phyloP scores from a whole-genome alignment of 2,113 vertebrate species.

The Hucho hucho region DNA sequence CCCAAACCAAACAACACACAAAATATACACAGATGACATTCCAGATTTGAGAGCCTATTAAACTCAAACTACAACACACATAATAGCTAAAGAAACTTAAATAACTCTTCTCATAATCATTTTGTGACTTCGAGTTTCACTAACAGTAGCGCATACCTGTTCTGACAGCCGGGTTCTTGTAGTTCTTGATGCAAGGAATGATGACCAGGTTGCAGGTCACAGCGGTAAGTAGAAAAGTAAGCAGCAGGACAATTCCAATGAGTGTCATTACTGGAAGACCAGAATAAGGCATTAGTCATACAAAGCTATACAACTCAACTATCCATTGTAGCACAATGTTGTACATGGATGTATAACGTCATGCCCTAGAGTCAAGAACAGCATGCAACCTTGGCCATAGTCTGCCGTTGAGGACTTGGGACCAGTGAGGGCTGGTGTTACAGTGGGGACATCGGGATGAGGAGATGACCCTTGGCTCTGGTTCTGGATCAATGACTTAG shows the following conservation, averaged over 20 bases:
- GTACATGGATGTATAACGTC: neutral
- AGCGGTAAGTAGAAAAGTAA: slow-evolving; percentile 33
- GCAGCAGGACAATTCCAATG: slow-evolving; percentile 38
- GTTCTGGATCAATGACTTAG: no score
- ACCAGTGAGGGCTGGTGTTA: neutral
- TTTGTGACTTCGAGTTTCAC: neutral
- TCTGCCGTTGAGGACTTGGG: neutral
- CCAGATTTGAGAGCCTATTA: neutral
- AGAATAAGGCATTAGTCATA: neutral
- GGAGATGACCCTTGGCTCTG: neutral
- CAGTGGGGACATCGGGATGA: neutral
- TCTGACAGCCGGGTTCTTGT: slow-evolving; percentile 7
- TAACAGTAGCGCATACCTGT: slow-evolving; percentile 37
- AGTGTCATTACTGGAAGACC: slow-evolving; percentile 32
- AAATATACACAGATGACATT: neutral
- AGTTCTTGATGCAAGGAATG: neutral
- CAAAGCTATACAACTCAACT: neutral
- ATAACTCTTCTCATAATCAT: neutral
- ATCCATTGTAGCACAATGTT: neutral
- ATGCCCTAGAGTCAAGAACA: neutral
- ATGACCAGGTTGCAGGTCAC: slow-evolving; percentile 48
- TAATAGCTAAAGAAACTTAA: neutral
- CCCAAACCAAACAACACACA: neutral
- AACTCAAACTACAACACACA: neutral
- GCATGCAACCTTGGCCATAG: slow-evolving; percentile 33